These are phyloP conservation scores for Deroplatys truncata DNA, from an alignment of 2,888 invertebrate species.

Conservation along the genomic window DNA sequence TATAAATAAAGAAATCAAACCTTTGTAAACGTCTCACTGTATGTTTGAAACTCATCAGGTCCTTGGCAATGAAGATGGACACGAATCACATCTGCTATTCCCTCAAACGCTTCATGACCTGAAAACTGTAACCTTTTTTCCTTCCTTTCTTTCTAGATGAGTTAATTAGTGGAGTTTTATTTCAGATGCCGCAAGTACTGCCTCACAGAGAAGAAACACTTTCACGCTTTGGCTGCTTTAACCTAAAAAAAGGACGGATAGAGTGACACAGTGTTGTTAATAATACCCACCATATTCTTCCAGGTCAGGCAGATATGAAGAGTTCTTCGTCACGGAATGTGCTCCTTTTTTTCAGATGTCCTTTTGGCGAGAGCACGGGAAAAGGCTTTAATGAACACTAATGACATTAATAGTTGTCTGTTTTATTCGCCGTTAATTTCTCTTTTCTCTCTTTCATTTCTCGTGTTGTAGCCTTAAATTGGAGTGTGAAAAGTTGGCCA, in stretches of 20 bases:
- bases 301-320: background rate
- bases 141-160: background rate
- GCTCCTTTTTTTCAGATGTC: background rate
- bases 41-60: no score
- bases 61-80: no score
- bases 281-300: background rate
- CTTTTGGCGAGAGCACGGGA: background rate
- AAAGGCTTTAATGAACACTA: background rate
- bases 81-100: background rate
- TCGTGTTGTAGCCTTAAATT: conserved; percentile 62
- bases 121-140: background rate
- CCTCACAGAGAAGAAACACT: background rate
- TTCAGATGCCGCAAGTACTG: background rate
- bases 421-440: background rate
- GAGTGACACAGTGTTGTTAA: background rate
- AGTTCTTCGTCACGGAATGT: background rate
- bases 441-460: background rate
- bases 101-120: background rate
- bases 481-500: conserved; percentile 84
- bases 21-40: no score
- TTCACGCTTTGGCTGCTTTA: background rate
- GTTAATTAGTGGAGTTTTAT: background rate
- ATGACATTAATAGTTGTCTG: background rate
- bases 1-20: no score
- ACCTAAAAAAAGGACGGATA: background rate